Evolutionary conservation across 2,797 vertebrate genomes (phyloP), one percentile per base, ranked within the genome.

Genomic region (Acipenser ruthenus): DNA sequence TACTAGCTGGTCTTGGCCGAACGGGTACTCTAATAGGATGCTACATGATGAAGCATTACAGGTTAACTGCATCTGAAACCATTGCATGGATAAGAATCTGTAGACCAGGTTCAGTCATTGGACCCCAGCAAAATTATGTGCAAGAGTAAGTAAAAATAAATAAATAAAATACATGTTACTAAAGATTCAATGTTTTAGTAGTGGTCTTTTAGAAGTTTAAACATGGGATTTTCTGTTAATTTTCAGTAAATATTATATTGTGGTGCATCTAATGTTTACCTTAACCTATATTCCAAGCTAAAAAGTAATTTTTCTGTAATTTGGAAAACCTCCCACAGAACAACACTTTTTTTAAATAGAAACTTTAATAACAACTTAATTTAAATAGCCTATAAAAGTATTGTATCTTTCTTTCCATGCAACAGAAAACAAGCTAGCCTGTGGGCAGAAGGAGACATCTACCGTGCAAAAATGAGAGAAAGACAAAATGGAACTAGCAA

Each of bases 21-120:
- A 99, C 97, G 0, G 97, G 97, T 48, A 99, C 96, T 6, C 84
- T 99, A 59, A 97, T 98, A 67, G 94, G 88, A 62, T 98, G 95
- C 81, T 99, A 97, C 10, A 91, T 99, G 82, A 99, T 99, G 94
- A 99, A 99, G 81, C 97, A 99, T 84, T 98, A 95, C 74, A 82
- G 75, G 69, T 88, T 99, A 85, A 93, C 93, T 0, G 94, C 96
- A 56, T 93, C 95, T 0, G 96, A 99, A 80, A 83, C 87, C 71
- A 97, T 99, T 49, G 95, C 94, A 8, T 99, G 97, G 97, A 93
- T 98, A 79, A 85, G 97, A 69, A 99, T 99, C 82, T 99, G 94
- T 67, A 87, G 96, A 73, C 97, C 97, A 2, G 97, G 97, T 55
- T 99, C 97, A 0, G 85, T 99, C 76, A 99, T 99, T 68, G 97